A percentile compares a stretch with the other conserved stretches of the same genome.
phyloP scores from a whole-genome alignment of 2,888 invertebrate species.

The Apeira syringaria region DNA sequence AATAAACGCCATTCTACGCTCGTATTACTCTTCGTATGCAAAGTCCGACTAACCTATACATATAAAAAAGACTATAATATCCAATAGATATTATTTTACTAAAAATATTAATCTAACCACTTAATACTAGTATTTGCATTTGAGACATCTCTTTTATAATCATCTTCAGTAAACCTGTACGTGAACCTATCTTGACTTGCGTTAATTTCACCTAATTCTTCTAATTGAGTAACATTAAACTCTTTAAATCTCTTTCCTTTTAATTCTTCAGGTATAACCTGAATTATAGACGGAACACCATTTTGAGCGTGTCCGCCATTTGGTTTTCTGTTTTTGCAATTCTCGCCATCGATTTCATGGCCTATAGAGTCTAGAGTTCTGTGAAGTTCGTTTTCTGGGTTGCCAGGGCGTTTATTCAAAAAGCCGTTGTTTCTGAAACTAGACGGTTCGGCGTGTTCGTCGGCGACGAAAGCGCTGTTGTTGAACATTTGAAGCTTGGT shows the following conservation, averaged over 20 bases:
- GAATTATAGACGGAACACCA: conserved; percentile 20
- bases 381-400: conserved; percentile 60
- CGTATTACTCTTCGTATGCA: too few species aligned
- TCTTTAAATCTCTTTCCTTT: conserved; percentile 66
- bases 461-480: conserved; percentile 52
- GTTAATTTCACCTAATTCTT: conserved; percentile 60
- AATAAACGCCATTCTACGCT: too few species aligned
- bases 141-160: conserved; percentile 57
- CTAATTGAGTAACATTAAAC: conserved; percentile 53
- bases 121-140: conserved; percentile 46
- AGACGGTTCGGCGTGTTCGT: conserved; percentile 30
- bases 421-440: conserved; percentile 53
- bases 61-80: too few species aligned
- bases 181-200: conserved; percentile 65
- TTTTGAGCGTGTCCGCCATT: conserved; percentile 7
- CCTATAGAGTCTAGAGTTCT: conserved; percentile 63
- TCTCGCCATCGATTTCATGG: conserved; percentile 51
- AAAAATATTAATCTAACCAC: conserved; percentile 69
- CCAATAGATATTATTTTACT: too few species aligned
- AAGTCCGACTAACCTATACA: too few species aligned
- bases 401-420: conserved; percentile 60
- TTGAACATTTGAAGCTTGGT: conserved; percentile 48
- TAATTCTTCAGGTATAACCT: conserved; percentile 46
- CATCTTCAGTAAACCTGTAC: conserved; percentile 56
- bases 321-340: conserved; percentile 26